Evolutionary conservation across 2,113 vertebrate genomes (phyloP).

Genomic region (Podocnemis expansa): DNA sequence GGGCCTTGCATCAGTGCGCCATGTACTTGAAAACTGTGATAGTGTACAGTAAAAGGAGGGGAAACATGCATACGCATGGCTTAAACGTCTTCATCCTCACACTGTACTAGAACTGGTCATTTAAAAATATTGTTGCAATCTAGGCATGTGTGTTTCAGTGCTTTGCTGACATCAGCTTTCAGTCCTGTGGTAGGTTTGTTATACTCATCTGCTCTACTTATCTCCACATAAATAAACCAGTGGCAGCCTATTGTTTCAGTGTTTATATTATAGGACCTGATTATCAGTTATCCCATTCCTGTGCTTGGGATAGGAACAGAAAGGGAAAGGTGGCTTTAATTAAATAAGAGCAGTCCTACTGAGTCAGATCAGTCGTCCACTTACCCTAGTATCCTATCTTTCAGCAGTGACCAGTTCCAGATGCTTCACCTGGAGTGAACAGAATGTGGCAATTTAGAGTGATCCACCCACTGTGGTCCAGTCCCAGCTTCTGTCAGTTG

Average conservation of each 20-base stretch:
- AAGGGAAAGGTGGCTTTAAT: not conserved
- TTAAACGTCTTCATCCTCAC: not conserved
- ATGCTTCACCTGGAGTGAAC: not conserved
- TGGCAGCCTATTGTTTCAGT: accelerated
- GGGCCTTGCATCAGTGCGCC: not conserved
- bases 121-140: not conserved
- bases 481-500: not conserved
- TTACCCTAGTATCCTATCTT: not conserved
- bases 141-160: not conserved
- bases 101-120: not conserved
- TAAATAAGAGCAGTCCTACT: not conserved
- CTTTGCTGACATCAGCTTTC: not conserved
- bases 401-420: not conserved
- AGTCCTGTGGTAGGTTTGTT: not conserved
- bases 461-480: not conserved
- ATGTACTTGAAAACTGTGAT: not conserved
- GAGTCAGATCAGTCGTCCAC: not conserved
- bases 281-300: accelerated
- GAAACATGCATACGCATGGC: too few relatives aligned
- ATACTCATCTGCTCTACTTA: not conserved
- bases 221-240: accelerated
- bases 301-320: accelerated
- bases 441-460: not conserved
- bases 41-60: not conserved
- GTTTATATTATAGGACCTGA: not conserved